These are phyloP conservation scores for Sceloporus undulatus DNA, from an alignment of 2,113 vertebrate genomes.

Conservation along the genomic window DNA sequence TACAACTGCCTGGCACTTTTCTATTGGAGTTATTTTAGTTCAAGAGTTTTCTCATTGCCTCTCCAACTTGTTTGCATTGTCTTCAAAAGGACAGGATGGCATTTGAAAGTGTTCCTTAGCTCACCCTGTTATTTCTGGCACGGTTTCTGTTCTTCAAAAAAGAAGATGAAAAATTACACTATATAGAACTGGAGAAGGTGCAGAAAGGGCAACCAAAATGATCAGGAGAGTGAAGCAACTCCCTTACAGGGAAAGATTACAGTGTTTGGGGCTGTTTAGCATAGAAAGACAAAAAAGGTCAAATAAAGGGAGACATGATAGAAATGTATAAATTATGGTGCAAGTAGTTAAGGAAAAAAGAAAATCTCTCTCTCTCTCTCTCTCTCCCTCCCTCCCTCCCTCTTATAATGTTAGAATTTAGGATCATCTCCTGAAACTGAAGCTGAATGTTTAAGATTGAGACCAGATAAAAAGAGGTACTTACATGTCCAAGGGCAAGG, in stretches of 20 bases:
- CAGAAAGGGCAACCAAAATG: neutral
- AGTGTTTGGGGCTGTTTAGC: no score
- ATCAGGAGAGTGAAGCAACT: neutral
- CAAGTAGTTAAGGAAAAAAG: no score
- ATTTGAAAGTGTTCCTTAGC: neutral
- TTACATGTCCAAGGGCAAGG: no score
- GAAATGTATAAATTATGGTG: no score
- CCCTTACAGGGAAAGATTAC: neutral
- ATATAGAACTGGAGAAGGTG: neutral
- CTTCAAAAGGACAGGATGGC: constrained; percentile 13
- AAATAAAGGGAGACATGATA: no score
- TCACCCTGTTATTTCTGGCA: neutral
- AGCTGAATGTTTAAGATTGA: no score
- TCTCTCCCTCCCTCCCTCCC: no score
- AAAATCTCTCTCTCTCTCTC: no score
- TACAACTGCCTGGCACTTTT: neutral
- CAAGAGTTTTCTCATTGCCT: neutral
- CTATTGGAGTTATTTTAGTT: neutral
- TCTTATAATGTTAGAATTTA: no score
- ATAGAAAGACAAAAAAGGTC: no score
- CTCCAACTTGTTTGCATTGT: neutral
- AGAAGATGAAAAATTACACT: neutral
- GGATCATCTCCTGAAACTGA: no score
- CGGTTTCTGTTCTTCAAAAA: neutral
- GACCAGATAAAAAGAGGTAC: no score